phyloP scores from a whole-genome alignment of 1,140 invertebrate genomes.

The Tetramorium simillimum region DNA sequence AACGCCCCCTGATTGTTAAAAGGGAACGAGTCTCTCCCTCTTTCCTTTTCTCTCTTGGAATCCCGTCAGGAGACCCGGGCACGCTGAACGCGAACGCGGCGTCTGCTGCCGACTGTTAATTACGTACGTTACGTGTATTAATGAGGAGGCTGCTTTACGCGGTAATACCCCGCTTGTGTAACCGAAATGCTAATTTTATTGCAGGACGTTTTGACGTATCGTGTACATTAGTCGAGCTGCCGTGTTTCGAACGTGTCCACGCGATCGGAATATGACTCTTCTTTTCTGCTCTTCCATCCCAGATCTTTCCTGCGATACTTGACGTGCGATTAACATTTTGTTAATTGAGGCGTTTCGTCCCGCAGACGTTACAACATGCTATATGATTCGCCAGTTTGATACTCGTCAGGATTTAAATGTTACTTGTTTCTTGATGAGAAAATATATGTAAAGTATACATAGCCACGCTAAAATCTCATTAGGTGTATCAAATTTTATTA shows the following conservation, averaged over 20 bases:
- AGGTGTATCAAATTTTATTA: neutral
- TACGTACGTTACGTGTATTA: slow-evolving; percentile 19
- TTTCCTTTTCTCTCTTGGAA: neutral
- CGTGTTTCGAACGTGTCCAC: neutral
- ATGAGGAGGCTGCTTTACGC: neutral
- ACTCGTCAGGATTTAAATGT: neutral
- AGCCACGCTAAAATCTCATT: neutral
- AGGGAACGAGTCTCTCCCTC: too few species aligned
- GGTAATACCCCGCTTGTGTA: neutral
- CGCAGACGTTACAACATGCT: too few species aligned
- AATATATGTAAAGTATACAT: neutral
- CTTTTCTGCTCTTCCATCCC: neutral
- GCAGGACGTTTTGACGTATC: slow-evolving; percentile 3
- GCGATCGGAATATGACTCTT: neutral
- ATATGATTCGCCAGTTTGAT: neutral
- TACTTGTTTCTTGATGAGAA: neutral
- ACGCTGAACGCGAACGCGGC: neutral
- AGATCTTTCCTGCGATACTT: neutral
- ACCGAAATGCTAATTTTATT: slow-evolving; percentile 31
- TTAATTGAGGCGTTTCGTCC: neutral
- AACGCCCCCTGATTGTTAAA: neutral
- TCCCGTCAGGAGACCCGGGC: neutral
- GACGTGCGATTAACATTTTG: neutral
- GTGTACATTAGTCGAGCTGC: neutral
- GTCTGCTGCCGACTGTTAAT: slow-evolving; percentile 33